Percentiles rank a stretch among this genome's conserved stretches.
phyloP scores from a whole-genome alignment of 2,797 vertebrate genomes.

The Anabas testudineus region DNA sequence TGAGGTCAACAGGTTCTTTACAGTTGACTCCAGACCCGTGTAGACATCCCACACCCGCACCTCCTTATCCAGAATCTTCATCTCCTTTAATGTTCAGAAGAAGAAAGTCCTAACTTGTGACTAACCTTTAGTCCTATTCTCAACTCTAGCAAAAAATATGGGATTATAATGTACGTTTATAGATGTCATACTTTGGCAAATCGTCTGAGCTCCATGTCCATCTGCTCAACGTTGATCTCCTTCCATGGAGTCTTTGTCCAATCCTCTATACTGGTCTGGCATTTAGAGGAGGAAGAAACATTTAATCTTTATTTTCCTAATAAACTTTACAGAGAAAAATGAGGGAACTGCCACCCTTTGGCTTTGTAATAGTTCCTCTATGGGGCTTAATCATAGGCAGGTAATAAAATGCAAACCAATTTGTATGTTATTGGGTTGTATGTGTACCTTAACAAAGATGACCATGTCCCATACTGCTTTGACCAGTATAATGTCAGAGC shows the following conservation, averaged over 20 bases:
- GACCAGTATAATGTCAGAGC: slow-evolving; percentile 82
- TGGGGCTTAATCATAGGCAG: not conserved
- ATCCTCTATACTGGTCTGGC: slow-evolving; percentile 87
- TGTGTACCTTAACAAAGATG: slow-evolving; percentile 83
- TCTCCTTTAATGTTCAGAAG: slow-evolving; percentile 73
- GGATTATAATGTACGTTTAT: not conserved
- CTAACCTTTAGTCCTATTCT: not conserved
- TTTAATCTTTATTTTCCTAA: slow-evolving; percentile 9
- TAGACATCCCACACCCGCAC: slow-evolving; percentile 81
- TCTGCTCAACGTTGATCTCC: slow-evolving; percentile 91
- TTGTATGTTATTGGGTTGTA: not conserved
- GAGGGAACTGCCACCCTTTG: not conserved
- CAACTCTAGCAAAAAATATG: not conserved
- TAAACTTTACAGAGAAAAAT: not conserved
- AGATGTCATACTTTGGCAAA: slow-evolving; percentile 84
- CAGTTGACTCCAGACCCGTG: slow-evolving; percentile 77
- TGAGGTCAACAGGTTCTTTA: slow-evolving; percentile 84
- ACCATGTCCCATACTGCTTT: slow-evolving; percentile 88
- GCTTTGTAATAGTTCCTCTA: not conserved
- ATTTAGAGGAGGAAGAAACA: slow-evolving; percentile 9
- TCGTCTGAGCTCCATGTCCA: slow-evolving; percentile 90
- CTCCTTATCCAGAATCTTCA: slow-evolving; percentile 87
- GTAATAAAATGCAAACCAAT: not conserved
- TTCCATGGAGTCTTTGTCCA: slow-evolving; percentile 91
- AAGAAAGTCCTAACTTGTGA: not conserved